These are phyloP conservation scores for Takifugu bimaculatus DNA, from an alignment of 2,113 vertebrate genomes.

Conservation along the genomic window DNA sequence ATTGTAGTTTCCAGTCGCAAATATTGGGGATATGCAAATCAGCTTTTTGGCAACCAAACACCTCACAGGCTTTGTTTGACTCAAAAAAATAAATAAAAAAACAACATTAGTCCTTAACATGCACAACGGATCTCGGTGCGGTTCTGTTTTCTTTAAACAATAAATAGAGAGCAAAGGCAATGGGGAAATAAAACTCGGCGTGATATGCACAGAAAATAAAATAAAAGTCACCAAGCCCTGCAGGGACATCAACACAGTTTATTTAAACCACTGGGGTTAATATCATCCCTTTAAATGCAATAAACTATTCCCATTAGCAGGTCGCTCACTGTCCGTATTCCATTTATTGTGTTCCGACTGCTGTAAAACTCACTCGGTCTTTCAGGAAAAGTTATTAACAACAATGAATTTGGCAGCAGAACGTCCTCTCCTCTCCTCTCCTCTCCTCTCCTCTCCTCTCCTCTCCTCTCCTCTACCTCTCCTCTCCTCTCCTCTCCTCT, in stretches of 20 bases:
- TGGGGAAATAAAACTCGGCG: background rate
- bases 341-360: slow-evolving; percentile 14
- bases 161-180: background rate
- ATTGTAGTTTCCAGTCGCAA: background rate
- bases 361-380: slow-evolving; percentile 27
- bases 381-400: slow-evolving; percentile 55
- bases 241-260: slow-evolving; percentile 63
- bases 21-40: background rate
- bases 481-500: no score
- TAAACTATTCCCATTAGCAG: slow-evolving; percentile 60
- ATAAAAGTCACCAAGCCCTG: slow-evolving; percentile 34
- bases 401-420: slow-evolving; percentile 32
- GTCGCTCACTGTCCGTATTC: slow-evolving; percentile 42
- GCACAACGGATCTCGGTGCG: no score
- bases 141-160: no score
- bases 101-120: no score
- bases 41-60: background rate
- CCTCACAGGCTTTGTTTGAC: background rate
- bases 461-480: no score
- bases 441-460: no score
- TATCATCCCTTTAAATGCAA: slow-evolving; percentile 68
- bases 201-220: no score
- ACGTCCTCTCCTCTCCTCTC: no score
- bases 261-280: slow-evolving; percentile 67
- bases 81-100: no score